Evolutionary conservation across 2,797 vertebrate species (phyloP).

Genomic region (Thalassophryne amazonica): DNA sequence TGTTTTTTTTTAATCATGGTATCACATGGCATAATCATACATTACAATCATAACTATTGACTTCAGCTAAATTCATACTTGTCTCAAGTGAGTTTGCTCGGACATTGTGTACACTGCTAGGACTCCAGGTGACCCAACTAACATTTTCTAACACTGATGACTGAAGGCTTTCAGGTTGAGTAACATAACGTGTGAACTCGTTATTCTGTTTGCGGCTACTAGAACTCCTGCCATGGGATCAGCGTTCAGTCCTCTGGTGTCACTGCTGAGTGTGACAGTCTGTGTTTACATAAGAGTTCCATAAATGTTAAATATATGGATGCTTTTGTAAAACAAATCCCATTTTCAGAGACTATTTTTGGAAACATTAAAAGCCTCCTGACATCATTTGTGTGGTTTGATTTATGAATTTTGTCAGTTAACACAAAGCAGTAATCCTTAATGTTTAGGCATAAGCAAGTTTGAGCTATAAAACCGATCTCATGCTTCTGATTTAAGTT

Average conservation of each 20-base stretch:
- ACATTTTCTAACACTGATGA: slow-evolving; percentile 33
- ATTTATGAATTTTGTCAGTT: slow-evolving; percentile 5
- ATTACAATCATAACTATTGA: slow-evolving; percentile 19
- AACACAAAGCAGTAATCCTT: too few relatives aligned
- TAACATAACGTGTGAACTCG: slow-evolving; percentile 18
- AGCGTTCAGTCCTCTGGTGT: slow-evolving; percentile 50
- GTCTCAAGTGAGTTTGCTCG: slow-evolving; percentile 29
- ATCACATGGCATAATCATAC: slow-evolving; percentile 3
- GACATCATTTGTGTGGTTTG: slow-evolving; percentile 52
- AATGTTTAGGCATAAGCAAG: too few relatives aligned
- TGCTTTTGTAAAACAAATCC: slow-evolving; percentile 76
- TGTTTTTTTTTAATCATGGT: slow-evolving; percentile 16
- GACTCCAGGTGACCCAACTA: slow-evolving; percentile 20
- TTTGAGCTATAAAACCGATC: too few relatives aligned
- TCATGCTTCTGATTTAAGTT: too few relatives aligned
- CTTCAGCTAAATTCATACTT: slow-evolving; percentile 38
- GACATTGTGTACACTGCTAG: slow-evolving; percentile 28
- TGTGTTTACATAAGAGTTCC: slow-evolving; percentile 74
- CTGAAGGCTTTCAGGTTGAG: slow-evolving; percentile 16
- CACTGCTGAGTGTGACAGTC: slow-evolving; percentile 57
- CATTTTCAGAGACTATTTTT: slow-evolving; percentile 78
- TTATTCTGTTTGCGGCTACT: slow-evolving; percentile 39
- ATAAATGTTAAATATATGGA: slow-evolving; percentile 65
- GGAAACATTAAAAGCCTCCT: slow-evolving; percentile 74
- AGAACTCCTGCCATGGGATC: slow-evolving; percentile 48